These are phyloP conservation scores for Pycnonotus jocosus DNA, from an alignment of 2,113 vertebrate species.

Conservation along the genomic window DNA sequence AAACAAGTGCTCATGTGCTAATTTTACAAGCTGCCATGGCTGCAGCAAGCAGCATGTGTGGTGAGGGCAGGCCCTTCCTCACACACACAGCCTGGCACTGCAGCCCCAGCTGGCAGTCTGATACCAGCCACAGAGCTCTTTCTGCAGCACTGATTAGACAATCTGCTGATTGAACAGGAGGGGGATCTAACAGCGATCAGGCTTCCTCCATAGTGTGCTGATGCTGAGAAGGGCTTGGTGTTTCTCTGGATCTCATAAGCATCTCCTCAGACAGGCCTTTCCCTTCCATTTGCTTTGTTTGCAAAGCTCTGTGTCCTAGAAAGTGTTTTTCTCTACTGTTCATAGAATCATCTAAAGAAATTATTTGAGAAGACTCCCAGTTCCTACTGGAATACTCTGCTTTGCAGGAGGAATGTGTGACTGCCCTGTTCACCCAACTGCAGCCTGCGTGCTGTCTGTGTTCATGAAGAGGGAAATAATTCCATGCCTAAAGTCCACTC, in stretches of 20 bases:
- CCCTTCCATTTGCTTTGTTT: background rate
- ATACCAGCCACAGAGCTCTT: background rate
- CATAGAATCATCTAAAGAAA: background rate
- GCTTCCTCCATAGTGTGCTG: background rate
- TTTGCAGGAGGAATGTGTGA: background rate
- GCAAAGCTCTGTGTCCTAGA: background rate
- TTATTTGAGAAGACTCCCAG: background rate
- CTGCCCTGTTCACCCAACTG: background rate
- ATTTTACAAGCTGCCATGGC: conserved; percentile 7
- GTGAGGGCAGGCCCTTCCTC: background rate
- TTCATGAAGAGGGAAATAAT: background rate
- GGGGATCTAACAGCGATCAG: background rate
- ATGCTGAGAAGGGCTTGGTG: background rate
- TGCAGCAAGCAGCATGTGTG: background rate
- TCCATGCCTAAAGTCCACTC: background rate
- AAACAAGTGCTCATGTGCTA: background rate
- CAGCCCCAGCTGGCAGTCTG: background rate
- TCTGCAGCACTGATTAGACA: background rate
- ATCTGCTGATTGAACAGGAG: background rate
- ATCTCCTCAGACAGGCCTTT: background rate
- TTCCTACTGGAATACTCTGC: background rate
- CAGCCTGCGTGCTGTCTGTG: background rate
- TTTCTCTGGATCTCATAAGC: background rate
- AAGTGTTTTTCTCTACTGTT: background rate
- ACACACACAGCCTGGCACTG: background rate